Conservation (phyloP, 1,140 invertebrate species). For the Caenorhabditis remanei region DNA sequence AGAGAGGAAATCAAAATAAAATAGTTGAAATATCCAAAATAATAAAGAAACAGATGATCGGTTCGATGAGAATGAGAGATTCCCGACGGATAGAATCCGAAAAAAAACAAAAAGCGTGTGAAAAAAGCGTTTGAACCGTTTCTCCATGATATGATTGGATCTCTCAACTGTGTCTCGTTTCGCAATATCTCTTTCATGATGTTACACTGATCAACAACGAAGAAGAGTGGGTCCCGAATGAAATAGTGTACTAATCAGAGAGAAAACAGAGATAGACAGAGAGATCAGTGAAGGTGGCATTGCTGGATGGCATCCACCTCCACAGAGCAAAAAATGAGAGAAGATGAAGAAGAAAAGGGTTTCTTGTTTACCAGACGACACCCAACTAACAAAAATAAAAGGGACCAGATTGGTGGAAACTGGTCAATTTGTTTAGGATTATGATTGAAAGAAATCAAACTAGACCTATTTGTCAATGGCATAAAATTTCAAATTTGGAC, state of each 20-base stretch:
- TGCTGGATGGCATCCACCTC: constrained; percentile 47
- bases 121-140: constrained; percentile 38
- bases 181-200: constrained; percentile 51
- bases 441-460: too few relatives aligned
- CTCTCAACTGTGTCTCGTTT: constrained; percentile 20
- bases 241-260: constrained; percentile 36
- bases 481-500: too few relatives aligned
- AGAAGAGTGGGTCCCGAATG: constrained; percentile 6
- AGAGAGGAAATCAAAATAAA: background rate
- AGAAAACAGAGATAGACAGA: background rate
- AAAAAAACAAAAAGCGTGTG: constrained; percentile 31
- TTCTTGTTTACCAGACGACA: constrained; percentile 36
- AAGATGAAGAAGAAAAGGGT: background rate
- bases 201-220: constrained; percentile 26
- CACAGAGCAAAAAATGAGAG: constrained; percentile 31
- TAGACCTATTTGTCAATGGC: too few relatives aligned
- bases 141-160: constrained; percentile 50
- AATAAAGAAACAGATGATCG: constrained; percentile 8
- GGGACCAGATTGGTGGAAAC: constrained; percentile 17
- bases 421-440: background rate
- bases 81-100: background rate
- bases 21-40: background rate
- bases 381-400: constrained; percentile 9
- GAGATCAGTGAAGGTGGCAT: constrained; percentile 53
- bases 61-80: background rate